phyloP scores from a whole-genome alignment of 2,888 invertebrate species.

The Meandrusa payeni region DNA sequence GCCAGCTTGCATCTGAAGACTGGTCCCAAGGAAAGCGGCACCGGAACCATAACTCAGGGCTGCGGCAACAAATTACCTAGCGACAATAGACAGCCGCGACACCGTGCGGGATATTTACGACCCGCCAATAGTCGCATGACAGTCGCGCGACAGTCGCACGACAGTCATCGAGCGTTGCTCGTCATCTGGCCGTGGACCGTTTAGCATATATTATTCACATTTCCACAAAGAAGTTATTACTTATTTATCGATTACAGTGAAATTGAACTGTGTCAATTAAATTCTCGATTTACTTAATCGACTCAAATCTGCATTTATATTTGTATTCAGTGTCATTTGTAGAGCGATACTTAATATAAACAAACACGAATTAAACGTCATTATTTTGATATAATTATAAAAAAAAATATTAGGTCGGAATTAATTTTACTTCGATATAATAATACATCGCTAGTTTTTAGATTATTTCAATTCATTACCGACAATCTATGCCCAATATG shows the following conservation, averaged over 20 bases:
- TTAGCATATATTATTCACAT: constrained; percentile 9
- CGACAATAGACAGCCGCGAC: constrained; percentile 22
- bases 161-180: neutral
- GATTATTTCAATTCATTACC: too few species aligned
- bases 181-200: constrained; percentile 1
- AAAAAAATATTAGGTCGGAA: too few species aligned
- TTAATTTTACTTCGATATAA: too few species aligned
- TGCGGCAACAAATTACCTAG: constrained; percentile 22
- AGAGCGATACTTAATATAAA: too few species aligned
- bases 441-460: too few species aligned
- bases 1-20: constrained; percentile 6
- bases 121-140: constrained; percentile 21
- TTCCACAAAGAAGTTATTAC: constrained; percentile 18
- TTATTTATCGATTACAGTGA: constrained; percentile 18
- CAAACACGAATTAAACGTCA: too few species aligned
- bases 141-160: constrained; percentile 20
- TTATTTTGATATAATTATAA: too few species aligned
- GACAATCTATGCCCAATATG: too few species aligned
- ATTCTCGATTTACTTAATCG: constrained; percentile 10
- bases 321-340: constrained; percentile 1
- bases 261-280: constrained; percentile 18
- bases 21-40: constrained; percentile 13
- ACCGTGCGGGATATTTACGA: constrained; percentile 19
- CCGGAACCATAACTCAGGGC: constrained; percentile 25
- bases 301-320: constrained; percentile 20